Conservation (phyloP, 2,113 vertebrate genomes). For the Micronisus gabar region DNA sequence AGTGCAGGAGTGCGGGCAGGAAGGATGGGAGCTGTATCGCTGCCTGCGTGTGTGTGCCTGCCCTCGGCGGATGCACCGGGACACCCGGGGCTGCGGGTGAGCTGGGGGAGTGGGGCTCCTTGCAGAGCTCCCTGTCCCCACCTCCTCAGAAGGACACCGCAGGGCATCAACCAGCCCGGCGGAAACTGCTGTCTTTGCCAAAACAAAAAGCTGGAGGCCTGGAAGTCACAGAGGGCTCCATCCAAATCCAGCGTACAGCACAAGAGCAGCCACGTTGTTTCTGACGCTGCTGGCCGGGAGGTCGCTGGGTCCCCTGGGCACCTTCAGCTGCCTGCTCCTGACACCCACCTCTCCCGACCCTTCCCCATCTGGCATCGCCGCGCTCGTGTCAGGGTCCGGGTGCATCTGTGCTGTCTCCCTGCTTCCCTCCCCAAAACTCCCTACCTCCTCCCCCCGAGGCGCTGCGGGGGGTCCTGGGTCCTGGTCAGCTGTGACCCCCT, state of each 20-base stretch:
- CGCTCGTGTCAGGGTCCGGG: accelerated
- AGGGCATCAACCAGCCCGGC: not conserved
- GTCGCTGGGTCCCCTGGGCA: not conserved
- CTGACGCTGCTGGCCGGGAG: not conserved
- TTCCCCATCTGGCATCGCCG: not conserved
- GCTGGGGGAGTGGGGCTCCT: not conserved
- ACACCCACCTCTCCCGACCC: not conserved
- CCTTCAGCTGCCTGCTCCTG: accelerated
- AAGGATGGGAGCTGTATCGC: not conserved
- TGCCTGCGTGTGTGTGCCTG: not conserved
- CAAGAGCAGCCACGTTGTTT: not conserved
- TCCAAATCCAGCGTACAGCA: accelerated
- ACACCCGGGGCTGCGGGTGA: not conserved
- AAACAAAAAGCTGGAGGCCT: not conserved
- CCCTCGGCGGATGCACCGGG: not conserved
- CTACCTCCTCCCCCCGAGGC: not conserved
- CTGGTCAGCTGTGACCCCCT: not conserved
- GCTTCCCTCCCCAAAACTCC: not conserved
- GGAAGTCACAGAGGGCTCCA: not conserved
- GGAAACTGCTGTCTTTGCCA: not conserved
- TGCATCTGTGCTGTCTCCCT: not conserved
- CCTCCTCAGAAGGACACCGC: not conserved
- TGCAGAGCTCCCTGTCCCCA: not conserved
- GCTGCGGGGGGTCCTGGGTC: not conserved
- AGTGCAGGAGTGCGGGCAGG: not conserved